Evolutionary conservation across 1,140 invertebrate species (phyloP), one percentile per base, ranked within the genome.

Genomic region (Sarcophaga peregrina): DNA sequence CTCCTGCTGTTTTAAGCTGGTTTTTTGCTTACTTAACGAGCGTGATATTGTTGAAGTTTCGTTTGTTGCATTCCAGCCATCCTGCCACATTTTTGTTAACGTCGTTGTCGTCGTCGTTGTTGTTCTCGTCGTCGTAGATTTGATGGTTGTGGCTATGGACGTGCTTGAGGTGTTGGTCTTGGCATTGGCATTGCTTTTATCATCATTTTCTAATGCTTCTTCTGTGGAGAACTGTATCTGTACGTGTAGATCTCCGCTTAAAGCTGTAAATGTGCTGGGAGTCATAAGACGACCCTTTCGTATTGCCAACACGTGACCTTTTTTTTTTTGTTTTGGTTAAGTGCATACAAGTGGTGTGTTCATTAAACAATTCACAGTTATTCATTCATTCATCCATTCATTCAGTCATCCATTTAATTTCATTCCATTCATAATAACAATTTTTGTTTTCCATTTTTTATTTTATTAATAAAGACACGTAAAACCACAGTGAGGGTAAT

Each of bases 201-300:
- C 25, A 73, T 82, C 68, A 68, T 47, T 46, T 68, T 72, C 48
- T 73, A 76, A 47, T 37, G 48, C 80, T 73, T 15, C 72, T 46
- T 68, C 58, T 47, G 37, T 11, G 25, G 48, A 46, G 84, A 88
- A 90, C 85, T 90, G 89, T 83, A 90, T 86, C 85, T 93, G 91
- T 82, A 94, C 92, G 83, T 93, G 91, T 81, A 94, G 90, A 88
- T 94, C 93, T 83, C 93, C 93, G 84, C 93, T 93, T 84, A 94
- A 90, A 62, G 93, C 93, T 17, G 92, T 93, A 85, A 94, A 93
- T 72, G 92, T 92, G 75, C 92, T 91, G 50, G 91, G 91, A 86
- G 91, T 87, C 87, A 90, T 89, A 62, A 90, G 85, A 82, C 89
- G 89, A 86, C 89, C 89, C 85, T 88, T 88, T 85, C 88, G 87